phyloP scores from a whole-genome alignment of 2,888 invertebrate genomes.

The Drosophila melanosoma region DNA sequence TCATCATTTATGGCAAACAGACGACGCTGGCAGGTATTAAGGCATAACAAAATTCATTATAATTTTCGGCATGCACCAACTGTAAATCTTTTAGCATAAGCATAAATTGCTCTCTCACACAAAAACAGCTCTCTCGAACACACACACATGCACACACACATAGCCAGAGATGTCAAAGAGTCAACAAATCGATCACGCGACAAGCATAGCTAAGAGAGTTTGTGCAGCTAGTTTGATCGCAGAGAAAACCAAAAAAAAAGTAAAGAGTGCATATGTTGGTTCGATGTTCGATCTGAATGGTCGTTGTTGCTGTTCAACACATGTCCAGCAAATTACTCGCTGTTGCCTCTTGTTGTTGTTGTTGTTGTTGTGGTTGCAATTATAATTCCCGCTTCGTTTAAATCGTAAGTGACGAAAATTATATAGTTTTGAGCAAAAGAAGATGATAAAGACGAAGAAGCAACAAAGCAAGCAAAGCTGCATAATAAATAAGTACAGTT shows the following conservation, averaged over 20 bases:
- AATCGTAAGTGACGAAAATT: slow-evolving; percentile 17
- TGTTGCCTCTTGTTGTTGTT: slow-evolving; percentile 21
- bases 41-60: slow-evolving; percentile 75
- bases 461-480: not conserved
- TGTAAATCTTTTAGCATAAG: slow-evolving; percentile 78
- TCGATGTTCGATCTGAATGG: slow-evolving; percentile 20
- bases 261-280: slow-evolving; percentile 9
- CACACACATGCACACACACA: slow-evolving; percentile 12
- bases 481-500: not conserved
- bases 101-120: slow-evolving; percentile 63
- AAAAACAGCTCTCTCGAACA: slow-evolving; percentile 24
- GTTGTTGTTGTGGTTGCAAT: slow-evolving; percentile 24
- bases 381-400: slow-evolving; percentile 33
- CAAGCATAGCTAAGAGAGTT: slow-evolving; percentile 26
- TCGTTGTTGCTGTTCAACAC: slow-evolving; percentile 24
- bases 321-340: slow-evolving; percentile 24
- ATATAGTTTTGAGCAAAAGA: slow-evolving; percentile 3
- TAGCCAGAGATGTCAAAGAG: slow-evolving; percentile 31
- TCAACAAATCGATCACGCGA: slow-evolving; percentile 37
- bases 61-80: slow-evolving; percentile 78
- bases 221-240: not conserved
- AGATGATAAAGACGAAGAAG: not conserved
- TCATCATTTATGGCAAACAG: slow-evolving; percentile 61
- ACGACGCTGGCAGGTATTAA: slow-evolving; percentile 25
- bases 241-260: slow-evolving; percentile 1